phyloP scores from a whole-genome alignment of 1,140 invertebrate genomes.

The Drosophila dunni region DNA sequence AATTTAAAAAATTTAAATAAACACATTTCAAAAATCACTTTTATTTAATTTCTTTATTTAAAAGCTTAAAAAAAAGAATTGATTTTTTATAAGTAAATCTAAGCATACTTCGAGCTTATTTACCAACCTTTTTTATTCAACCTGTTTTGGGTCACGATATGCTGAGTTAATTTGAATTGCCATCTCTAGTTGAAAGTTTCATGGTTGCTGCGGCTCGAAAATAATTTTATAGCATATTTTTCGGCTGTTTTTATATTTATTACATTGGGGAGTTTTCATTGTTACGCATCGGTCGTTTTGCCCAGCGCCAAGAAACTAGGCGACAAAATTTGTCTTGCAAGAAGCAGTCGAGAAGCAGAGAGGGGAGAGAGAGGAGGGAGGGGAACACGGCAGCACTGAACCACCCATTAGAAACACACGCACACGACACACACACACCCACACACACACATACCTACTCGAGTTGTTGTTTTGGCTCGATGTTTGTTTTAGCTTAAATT shows the following conservation, averaged over 20 bases:
- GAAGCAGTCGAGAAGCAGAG: neutral
- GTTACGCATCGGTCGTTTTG: conserved; percentile 81
- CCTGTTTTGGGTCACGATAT: too few species aligned
- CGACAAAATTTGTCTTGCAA: conserved; percentile 53
- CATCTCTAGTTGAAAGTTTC: conserved; percentile 35
- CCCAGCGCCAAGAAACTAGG: conserved; percentile 47
- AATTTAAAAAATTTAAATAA: too few species aligned
- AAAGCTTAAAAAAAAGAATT: too few species aligned
- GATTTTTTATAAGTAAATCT: too few species aligned
- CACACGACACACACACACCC: conserved; percentile 2
- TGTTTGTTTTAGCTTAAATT: conserved; percentile 83
- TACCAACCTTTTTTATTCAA: neutral
- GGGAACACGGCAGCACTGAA: conserved; percentile 17
- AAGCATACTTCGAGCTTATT: too few species aligned
- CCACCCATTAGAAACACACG: conserved; percentile 17
- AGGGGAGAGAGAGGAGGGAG: neutral
- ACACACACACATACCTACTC: conserved; percentile 1
- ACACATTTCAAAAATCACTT: too few species aligned
- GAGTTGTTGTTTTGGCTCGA: conserved; percentile 26
- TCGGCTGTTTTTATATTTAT: conserved; percentile 84
- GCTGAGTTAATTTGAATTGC: neutral
- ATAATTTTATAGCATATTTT: conserved; percentile 84
- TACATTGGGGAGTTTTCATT: conserved; percentile 82
- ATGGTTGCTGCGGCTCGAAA: conserved; percentile 44
- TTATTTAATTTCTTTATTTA: too few species aligned